These are phyloP conservation scores for Pyxicephalus adspersus DNA, from an alignment of 2,113 vertebrate species.

Conservation along the genomic window DNA sequence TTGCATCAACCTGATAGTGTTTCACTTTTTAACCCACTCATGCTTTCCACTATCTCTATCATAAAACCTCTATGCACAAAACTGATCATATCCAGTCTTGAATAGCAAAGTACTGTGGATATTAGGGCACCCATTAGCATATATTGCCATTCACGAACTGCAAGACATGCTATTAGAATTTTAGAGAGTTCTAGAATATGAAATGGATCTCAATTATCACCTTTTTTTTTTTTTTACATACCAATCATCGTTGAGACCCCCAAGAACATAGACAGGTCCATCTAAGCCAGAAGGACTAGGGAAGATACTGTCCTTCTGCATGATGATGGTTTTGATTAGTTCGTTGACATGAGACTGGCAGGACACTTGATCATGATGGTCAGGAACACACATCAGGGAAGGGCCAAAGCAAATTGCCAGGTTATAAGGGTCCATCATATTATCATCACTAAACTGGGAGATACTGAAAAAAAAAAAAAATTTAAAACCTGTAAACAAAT, in stretches of 20 bases:
- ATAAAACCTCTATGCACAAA: no score
- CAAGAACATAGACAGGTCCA: slow-evolving; percentile 85
- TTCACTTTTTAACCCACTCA: no score
- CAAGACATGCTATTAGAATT: no score
- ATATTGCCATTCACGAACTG: no score
- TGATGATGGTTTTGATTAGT: slow-evolving; percentile 98
- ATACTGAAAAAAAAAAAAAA: slow-evolving; percentile 73
- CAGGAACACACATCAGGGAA: slow-evolving; percentile 95
- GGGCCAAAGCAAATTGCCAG: slow-evolving; percentile 98
- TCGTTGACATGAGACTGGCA: slow-evolving; percentile 98
- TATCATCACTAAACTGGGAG: slow-evolving; percentile 98
- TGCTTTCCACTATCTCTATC: no score
- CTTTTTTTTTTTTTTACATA: slow-evolving; percentile 61
- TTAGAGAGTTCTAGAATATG: no score
- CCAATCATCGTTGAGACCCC: slow-evolving; percentile 88
- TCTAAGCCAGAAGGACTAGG: slow-evolving; percentile 85
- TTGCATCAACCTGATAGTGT: no score
- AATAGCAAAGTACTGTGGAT: no score
- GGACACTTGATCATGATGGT: slow-evolving; percentile 94
- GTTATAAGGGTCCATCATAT: slow-evolving; percentile 99
- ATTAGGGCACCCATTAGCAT: no score
- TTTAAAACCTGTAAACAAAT: slow-evolving; percentile 54
- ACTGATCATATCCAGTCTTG: no score
- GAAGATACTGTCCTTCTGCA: slow-evolving; percentile 93
- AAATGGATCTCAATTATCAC: no score